Base-by-base conservation (phyloP, 1,140 invertebrate species). In the Heliconius hewitsoni region DNA sequence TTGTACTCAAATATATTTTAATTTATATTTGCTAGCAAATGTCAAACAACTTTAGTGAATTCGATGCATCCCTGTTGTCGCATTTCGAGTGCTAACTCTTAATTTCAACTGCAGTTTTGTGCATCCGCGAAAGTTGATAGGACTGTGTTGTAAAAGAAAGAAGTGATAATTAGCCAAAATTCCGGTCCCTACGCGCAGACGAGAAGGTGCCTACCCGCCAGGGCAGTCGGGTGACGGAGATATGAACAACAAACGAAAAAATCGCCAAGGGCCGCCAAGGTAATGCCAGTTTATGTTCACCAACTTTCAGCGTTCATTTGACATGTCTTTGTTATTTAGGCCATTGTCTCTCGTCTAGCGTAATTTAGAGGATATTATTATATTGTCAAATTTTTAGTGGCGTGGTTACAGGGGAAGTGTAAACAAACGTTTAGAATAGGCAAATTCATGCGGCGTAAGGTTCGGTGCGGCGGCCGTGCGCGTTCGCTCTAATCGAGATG, bases 151-250 rank as follows among this genome's bases (percentile, higher is more conserved):
- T 93, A 92, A 93, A 94, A 93, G 91, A 93, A 93, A 92, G 92
- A 94, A 94, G 91, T 93, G 89, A 91, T 90, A 95, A 95, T 93
- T 93, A 88, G 93, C 95, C 95, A 96, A 96, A 95, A 96, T 96
- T 96, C 95, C 95, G 95, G 95, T 95, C 95, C 95, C 95, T 90
- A 96, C 95, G 95, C 95, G 95, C 91, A 95, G 94, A 93, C 94
- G 92, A 93, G 95, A 95, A 95, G 91, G 92, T 95, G 95, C 95
- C 94, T 95, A 94, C 92, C 94, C 94, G 85, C 93, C 94, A 93
- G 95, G 95, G 95, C 93, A 92, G 87, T 94, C 91, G 86, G 94
- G 94, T 91, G 94, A 94, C 87, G 93, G 94, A 90, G 93, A 95
- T 85, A 95, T 95, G 95, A 95, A 95, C 88, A 95, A 94, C 84